A percentile compares a stretch with the other conserved stretches of the same genome.
Conservation (phyloP, 1,140 invertebrate genomes). For the Meloidogyne floridensis region DNA sequence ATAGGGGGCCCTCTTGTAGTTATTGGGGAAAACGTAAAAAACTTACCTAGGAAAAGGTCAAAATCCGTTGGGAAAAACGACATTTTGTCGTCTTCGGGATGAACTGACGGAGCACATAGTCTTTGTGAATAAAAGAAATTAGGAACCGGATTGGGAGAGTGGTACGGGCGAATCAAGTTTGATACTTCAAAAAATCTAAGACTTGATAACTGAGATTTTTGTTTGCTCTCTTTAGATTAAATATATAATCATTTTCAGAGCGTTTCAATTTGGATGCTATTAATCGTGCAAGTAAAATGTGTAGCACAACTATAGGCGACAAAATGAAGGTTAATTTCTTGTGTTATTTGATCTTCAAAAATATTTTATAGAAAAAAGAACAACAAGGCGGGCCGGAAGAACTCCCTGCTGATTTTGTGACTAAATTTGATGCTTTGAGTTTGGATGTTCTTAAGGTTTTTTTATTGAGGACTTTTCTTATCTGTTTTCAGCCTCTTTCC, state of each 20-base stretch:
- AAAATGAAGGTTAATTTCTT: conserved; percentile 82
- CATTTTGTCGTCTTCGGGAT: too few species aligned
- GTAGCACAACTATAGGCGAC: conserved; percentile 93
- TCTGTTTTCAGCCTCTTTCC: conserved; percentile 71
- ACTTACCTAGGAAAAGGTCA: too few species aligned
- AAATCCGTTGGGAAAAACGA: too few species aligned
- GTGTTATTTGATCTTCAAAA: neutral
- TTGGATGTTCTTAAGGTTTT: conserved; percentile 71
- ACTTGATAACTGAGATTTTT: too few species aligned
- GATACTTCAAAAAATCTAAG: too few species aligned
- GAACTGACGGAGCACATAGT: too few species aligned
- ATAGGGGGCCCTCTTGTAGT: too few species aligned
- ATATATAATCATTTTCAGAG: conserved; percentile 23
- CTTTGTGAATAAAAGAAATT: too few species aligned
- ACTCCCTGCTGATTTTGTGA: conserved; percentile 73
- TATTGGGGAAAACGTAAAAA: too few species aligned
- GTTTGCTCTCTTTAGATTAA: too few species aligned
- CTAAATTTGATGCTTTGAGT: conserved; percentile 75
- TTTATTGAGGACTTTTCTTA: neutral
- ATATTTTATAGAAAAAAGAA: conserved; percentile 74
- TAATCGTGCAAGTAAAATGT: conserved; percentile 92
- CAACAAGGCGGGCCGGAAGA: conserved; percentile 75
- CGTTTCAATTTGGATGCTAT: conserved; percentile 75
- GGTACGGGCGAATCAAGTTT: too few species aligned
- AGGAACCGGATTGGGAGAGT: too few species aligned